Base-by-base conservation (phyloP, 1,140 invertebrate genomes). In the Saxidomus purpurata region DNA sequence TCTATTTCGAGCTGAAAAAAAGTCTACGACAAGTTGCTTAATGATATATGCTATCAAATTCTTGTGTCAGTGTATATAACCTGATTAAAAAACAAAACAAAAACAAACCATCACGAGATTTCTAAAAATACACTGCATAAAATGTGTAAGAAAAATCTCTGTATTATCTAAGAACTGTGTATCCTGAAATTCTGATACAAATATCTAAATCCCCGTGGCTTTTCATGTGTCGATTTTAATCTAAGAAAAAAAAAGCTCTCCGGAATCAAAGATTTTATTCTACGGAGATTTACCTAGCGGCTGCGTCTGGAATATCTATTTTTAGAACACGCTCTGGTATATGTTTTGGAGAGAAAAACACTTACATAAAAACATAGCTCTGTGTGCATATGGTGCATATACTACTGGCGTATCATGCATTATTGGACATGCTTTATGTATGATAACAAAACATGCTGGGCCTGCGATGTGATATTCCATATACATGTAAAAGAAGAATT, bases 171-270 rank as follows among this genome's bases (percentile, higher is more conserved):
- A 43, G 43, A 43, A 43, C 15, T 43, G 43, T 43, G 43, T 28
- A 71, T 71, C 4, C 25, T 40, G 19, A 79, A 47, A 25, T 79
- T 34, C n/a, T 6, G 11, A 31, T 49, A 15, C 17, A 36, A 13
- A 49, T 55, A 79, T 52, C 76, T 52, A 28, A 52, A 25, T n/a
- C 28, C 76, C 40, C 9, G 49, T 31, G 17, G 49, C 43, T 47
- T 40, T 52, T 55, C n/a, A 79, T 79, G 76, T 79, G 43, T 52
- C 19, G 76, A 55, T 25, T 31, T 67, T 67, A 67, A 67, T 67
- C 61, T 67, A 67, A 11, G 61, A 71, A 71, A 71, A 2, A n/a
- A n/a, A 71, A 71, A 71, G 36, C 67, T 71, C 36, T 22, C 25
- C 1, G 67, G 34, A 36, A 71, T 71, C 67, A 38, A 19, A 36